Conservation (phyloP, 1,140 invertebrate genomes). For the Saccostrea echinata region DNA sequence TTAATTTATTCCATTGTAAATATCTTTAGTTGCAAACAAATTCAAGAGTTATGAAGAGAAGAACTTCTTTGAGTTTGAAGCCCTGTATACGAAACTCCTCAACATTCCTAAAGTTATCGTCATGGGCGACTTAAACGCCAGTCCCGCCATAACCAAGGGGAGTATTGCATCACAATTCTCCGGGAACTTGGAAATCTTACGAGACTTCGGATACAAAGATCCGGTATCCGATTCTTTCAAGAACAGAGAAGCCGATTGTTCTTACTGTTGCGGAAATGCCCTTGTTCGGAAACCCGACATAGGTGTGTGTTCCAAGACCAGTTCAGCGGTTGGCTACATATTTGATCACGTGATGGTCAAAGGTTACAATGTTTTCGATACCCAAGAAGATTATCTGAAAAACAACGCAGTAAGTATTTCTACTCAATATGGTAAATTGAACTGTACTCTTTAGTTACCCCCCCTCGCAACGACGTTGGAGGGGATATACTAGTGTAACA, state of each 20-base stretch:
- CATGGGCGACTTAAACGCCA: neutral
- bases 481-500: too few relatives aligned
- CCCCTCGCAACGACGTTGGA: too few relatives aligned
- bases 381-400: neutral
- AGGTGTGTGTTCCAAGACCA: slow-evolving; percentile 10
- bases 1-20: neutral
- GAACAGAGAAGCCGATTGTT: neutral
- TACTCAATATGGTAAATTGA: neutral
- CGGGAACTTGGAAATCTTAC: neutral
- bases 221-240: neutral
- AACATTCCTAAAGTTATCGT: neutral
- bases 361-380: slow-evolving; percentile 3
- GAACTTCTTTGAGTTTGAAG: slow-evolving; percentile 5
- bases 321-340: neutral
- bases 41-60: neutral
- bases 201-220: slow-evolving; percentile 13
- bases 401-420: slow-evolving; percentile 11
- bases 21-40: neutral
- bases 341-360: slow-evolving; percentile 32
- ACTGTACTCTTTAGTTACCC: too few relatives aligned
- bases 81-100: neutral
- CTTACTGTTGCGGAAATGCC: slow-evolving; percentile 28
- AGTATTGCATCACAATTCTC: neutral
- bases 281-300: neutral
- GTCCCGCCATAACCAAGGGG: slow-evolving; percentile 1